Evolutionary conservation across 2,888 invertebrate genomes (phyloP), one percentile per base, ranked within the genome.

Genomic region (Willowsia nigromaculata): DNA sequence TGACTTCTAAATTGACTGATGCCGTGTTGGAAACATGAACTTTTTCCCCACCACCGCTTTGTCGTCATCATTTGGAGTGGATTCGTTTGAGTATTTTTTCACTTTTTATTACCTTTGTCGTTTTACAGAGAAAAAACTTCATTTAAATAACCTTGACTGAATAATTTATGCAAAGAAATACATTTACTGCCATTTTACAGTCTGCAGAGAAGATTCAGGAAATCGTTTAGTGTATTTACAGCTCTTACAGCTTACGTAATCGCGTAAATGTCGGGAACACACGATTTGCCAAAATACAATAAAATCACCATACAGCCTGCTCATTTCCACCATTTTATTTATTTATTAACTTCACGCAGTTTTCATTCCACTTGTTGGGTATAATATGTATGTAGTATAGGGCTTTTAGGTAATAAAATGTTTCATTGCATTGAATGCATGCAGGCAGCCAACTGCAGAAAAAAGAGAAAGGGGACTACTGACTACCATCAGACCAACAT

Each of bases 1-100:
- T 65, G 18, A 6, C 76, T 80, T 78, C 68, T 68, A 80, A 86
- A 86, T 86, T 78, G 65, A 80, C 13, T 22, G 62, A 86, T 86
- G 78, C 30, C 86, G 86, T 86, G 86, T 62, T 40, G 25, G 43
- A 85, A 68, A 68, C 65, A 30, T 22, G 50, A 71, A 13, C 7
- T 1, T 56, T 30, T 43, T 43, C n/a, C 27, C 9, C 22, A 27
- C 9, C 27, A 74, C 3, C 74, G 27, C 30, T 27, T 27, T 9
- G 9, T 15, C n/a, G n/a, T 50, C 50, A 18, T 50, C 50, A 5
- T 50, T 13, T n/a, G 18, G 18, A 50, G 4, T 5, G 18, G 50
- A n/a, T 50, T 50, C n/a, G n/a, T n/a, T 50, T 50, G 7, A 13
- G n/a, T 47, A 18, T 6, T 18, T 50, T 50, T 50, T 50, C 1